phyloP scores from a whole-genome alignment of 1,140 invertebrate species.

The Scaptomyza graminum region DNA sequence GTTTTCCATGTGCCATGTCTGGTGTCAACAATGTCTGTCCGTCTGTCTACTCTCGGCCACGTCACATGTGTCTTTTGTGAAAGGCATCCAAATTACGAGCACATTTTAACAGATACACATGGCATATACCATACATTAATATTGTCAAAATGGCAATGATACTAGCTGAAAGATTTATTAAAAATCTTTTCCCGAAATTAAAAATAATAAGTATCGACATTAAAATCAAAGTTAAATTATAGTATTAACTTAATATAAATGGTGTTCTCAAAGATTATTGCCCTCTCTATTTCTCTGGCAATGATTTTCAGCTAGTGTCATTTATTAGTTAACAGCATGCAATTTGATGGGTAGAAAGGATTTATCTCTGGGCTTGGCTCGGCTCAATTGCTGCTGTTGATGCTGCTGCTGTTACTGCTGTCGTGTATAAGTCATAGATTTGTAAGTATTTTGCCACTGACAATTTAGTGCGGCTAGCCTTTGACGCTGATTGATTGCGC shows the following conservation, averaged over 20 bases:
- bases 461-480: constrained; percentile 58
- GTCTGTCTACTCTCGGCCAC: constrained; percentile 39
- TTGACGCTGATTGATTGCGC: constrained; percentile 80
- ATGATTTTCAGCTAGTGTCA: constrained; percentile 15
- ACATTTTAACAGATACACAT: constrained; percentile 21
- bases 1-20: constrained; percentile 17
- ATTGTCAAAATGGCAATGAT: not conserved
- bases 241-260: too few relatives aligned
- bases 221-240: too few relatives aligned
- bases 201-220: too few relatives aligned
- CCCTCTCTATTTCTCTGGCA: not conserved
- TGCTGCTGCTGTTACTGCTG: not conserved
- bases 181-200: too few relatives aligned
- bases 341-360: constrained; percentile 39
- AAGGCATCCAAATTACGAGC: constrained; percentile 80
- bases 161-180: constrained; percentile 12
- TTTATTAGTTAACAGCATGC: constrained; percentile 12
- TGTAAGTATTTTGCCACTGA: constrained; percentile 40
- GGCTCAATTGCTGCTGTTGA: not conserved
- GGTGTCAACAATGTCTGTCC: constrained; percentile 9
- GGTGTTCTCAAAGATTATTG: too few relatives aligned
- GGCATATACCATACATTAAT: not conserved
- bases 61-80: constrained; percentile 78
- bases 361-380: constrained; percentile 15
- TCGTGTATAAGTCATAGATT: constrained; percentile 37